Evolutionary conservation across 92 coral and sea anemone genomes (phyloP).

Genomic region (Plumapathes pennacea): DNA sequence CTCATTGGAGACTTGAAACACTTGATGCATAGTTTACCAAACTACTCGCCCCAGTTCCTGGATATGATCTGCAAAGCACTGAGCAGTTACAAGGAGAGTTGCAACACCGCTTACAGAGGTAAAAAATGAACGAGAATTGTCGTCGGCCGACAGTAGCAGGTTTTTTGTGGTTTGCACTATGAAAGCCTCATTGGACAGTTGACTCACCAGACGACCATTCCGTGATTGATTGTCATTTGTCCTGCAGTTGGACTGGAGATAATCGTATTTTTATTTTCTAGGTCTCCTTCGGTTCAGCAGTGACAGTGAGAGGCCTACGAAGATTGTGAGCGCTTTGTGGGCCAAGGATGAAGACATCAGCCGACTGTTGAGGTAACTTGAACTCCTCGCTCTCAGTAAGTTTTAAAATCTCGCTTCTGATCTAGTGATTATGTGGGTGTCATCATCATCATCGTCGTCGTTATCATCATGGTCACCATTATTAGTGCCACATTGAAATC

Average conservation of each 20-base stretch:
- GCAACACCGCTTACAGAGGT: slow-evolving; percentile 89
- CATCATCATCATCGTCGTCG: too few relatives aligned
- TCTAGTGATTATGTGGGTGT: too few relatives aligned
- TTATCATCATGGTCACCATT: too few relatives aligned
- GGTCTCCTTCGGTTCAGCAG: slow-evolving; percentile 63
- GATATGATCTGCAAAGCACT: slow-evolving; percentile 94
- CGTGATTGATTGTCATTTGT: neutral
- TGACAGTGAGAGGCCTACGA: slow-evolving; percentile 77
- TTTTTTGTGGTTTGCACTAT: too few relatives aligned
- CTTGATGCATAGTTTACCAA: slow-evolving; percentile 91
- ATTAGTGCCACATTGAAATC: too few relatives aligned
- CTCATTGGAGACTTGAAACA: slow-evolving; percentile 83
- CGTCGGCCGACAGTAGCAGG: too few relatives aligned
- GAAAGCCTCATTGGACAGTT: too few relatives aligned
- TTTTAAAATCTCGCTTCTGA: too few relatives aligned
- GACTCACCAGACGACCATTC: neutral
- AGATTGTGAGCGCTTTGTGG: slow-evolving; percentile 94
- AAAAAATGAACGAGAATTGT: too few relatives aligned
- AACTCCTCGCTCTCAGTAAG: too few relatives aligned
- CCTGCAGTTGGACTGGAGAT: neutral
- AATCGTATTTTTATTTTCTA: too few relatives aligned
- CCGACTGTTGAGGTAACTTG: slow-evolving; percentile 79
- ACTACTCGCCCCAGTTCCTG: slow-evolving; percentile 85
- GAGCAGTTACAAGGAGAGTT: slow-evolving; percentile 75
- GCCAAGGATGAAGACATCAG: slow-evolving; percentile 98